Conservation (phyloP, 2,888 invertebrate genomes). For the Pammene aurita region DNA sequence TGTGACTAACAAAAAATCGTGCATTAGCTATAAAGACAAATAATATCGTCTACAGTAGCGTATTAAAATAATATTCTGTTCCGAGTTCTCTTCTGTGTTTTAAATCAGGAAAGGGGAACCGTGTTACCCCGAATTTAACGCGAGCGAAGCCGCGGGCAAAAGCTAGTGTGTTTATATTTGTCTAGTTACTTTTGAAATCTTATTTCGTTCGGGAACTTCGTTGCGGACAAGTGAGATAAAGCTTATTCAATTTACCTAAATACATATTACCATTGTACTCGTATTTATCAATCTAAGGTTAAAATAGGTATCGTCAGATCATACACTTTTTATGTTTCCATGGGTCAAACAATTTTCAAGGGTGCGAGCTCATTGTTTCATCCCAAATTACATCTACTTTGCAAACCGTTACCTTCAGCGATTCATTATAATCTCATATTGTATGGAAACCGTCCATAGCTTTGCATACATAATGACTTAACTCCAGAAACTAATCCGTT, state of each 20-base stretch:
- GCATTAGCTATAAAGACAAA: too few relatives aligned
- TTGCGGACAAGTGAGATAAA: background rate
- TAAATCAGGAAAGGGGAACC: too few relatives aligned
- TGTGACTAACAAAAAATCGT: too few relatives aligned
- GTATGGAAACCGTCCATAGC: constrained; percentile 37
- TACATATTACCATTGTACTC: constrained; percentile 9
- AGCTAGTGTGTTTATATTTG: too few relatives aligned
- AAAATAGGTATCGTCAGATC: constrained; percentile 2
- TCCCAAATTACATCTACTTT: constrained; percentile 25
- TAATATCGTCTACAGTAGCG: too few relatives aligned
- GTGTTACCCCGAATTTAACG: too few relatives aligned
- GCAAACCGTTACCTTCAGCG: constrained; percentile 26
- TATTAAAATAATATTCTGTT: too few relatives aligned
- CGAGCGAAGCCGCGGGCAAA: too few relatives aligned
- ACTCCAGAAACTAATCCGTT: background rate
- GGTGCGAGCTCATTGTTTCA: constrained; percentile 28
- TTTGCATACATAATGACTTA: constrained; percentile 10
- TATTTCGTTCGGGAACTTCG: too few relatives aligned
- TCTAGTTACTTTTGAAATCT: too few relatives aligned
- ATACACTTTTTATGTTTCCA: constrained; percentile 9
- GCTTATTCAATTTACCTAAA: constrained; percentile 11
- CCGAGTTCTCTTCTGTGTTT: too few relatives aligned
- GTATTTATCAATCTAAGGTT: constrained; percentile 16
- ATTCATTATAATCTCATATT: constrained; percentile 42
- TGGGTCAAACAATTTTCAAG: constrained; percentile 28